phyloP scores from a whole-genome alignment of 2,888 invertebrate species.

The Drosophila algonquin region DNA sequence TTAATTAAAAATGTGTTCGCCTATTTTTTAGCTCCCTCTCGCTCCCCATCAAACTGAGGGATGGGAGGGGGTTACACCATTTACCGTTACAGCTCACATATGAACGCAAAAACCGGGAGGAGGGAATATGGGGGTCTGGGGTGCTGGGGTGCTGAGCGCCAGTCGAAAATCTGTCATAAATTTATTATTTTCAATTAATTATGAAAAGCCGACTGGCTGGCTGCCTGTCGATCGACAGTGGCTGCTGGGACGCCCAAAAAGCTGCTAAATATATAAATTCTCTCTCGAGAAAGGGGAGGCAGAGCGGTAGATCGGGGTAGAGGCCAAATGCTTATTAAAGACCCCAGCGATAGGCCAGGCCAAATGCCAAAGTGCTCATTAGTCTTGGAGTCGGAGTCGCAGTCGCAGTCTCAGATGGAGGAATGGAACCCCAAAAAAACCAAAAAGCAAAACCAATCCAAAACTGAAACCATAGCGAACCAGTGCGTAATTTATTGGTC shows the following conservation, averaged over 20 bases:
- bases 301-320: background rate
- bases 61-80: conserved; percentile 28
- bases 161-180: conserved; percentile 75
- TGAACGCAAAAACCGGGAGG: conserved; percentile 9
- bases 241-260: conserved; percentile 58
- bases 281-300: conserved; percentile 18
- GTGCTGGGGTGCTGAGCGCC: conserved; percentile 40
- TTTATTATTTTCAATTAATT: conserved; percentile 79
- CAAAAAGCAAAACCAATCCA: background rate
- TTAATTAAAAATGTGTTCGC: conserved; percentile 75
- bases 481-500: conserved; percentile 74
- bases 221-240: conserved; percentile 52
- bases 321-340: conserved; percentile 55
- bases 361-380: conserved; percentile 79
- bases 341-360: conserved; percentile 44
- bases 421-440: conserved; percentile 22
- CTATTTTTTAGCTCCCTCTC: conserved; percentile 55
- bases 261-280: conserved; percentile 71
- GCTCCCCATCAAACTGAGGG: background rate
- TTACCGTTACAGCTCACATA: conserved; percentile 68
- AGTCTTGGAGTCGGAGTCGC: conserved; percentile 34
- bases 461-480: conserved; percentile 39
- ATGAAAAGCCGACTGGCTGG: conserved; percentile 42
- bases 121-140: conserved; percentile 10
- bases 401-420: conserved; percentile 17